Evolutionary conservation across 2,797 vertebrate species (phyloP).

Genomic region (Pipistrellus nathusii): DNA sequence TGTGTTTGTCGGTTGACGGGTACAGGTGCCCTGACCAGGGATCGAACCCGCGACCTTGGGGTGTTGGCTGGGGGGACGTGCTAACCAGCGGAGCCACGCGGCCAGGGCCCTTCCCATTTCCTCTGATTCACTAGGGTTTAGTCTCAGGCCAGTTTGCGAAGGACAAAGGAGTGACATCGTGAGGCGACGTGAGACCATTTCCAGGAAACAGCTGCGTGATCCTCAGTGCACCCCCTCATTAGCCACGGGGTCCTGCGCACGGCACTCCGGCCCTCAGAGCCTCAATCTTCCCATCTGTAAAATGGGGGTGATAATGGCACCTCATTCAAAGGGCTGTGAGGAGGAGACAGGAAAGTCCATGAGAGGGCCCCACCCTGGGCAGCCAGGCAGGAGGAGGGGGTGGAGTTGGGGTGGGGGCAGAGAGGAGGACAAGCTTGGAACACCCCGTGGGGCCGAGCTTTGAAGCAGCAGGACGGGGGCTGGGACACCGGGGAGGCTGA

Average conservation of each 20-base stretch:
- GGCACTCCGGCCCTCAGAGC: not conserved
- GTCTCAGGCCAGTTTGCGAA: not conserved
- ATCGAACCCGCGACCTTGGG: not conserved
- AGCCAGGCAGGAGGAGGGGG: not conserved
- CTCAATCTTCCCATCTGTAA: not conserved
- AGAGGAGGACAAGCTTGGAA: too few relatives aligned
- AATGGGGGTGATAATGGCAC: rapidly evolving
- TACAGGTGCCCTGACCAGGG: not conserved
- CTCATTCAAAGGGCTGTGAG: not conserved
- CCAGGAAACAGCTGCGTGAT: not conserved
- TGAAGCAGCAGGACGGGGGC: not conserved
- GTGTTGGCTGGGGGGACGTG: not conserved
- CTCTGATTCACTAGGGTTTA: not conserved
- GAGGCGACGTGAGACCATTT: not conserved
- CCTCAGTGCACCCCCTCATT: not conserved
- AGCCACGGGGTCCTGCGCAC: not conserved
- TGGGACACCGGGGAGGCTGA: not conserved
- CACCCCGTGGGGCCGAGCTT: not conserved
- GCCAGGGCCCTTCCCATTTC: not conserved
- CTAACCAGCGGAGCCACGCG: not conserved
- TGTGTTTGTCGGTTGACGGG: not conserved
- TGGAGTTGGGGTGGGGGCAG: too few relatives aligned
- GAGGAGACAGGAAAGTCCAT: not conserved
- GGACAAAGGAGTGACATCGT: not conserved
- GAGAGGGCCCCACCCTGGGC: not conserved